phyloP scores from a whole-genome alignment of 1,140 invertebrate species.

The Ruditapes philippinarum region DNA sequence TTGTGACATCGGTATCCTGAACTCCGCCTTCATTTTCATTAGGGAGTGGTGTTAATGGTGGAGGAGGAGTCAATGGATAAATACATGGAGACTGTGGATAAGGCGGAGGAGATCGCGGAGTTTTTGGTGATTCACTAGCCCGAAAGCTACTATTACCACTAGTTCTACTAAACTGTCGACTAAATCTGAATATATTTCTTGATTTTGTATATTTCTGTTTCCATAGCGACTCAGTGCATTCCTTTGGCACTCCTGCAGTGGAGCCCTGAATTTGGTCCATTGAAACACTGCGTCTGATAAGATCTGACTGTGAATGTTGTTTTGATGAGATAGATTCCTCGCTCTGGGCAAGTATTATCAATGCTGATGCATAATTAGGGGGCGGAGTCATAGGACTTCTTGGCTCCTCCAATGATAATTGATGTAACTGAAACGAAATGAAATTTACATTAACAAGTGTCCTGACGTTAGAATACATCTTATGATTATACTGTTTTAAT shows the following conservation, averaged over 20 bases:
- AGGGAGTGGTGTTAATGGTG: conserved; percentile 34
- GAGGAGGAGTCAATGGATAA: conserved; percentile 31
- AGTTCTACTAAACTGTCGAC: conserved; percentile 43
- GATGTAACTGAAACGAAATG: conserved; percentile 73
- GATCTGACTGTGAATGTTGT: conserved; percentile 55
- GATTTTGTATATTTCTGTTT: background rate
- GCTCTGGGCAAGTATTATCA: conserved; percentile 78
- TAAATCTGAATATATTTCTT: conserved; percentile 59
- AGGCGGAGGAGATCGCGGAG: conserved; percentile 7
- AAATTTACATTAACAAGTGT: too few relatives aligned
- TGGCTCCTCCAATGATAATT: conserved; percentile 70
- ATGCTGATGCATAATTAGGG: conserved; percentile 80
- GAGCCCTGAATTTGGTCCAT: conserved; percentile 62
- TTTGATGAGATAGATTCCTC: conserved; percentile 75
- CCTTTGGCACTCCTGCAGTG: background rate
- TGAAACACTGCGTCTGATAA: conserved; percentile 74
- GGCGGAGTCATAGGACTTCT: conserved; percentile 78
- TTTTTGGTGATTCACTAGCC: conserved; percentile 11
- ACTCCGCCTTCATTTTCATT: background rate
- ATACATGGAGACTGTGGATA: conserved; percentile 52
- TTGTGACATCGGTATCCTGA: background rate
- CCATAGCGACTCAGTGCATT: too few relatives aligned
- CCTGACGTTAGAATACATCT: too few relatives aligned
- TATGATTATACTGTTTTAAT: too few relatives aligned
- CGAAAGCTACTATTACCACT: background rate